Evolutionary conservation across 2,113 vertebrate genomes (phyloP), one percentile per base, ranked within the genome.

Genomic region (Fulmarus glacialis): DNA sequence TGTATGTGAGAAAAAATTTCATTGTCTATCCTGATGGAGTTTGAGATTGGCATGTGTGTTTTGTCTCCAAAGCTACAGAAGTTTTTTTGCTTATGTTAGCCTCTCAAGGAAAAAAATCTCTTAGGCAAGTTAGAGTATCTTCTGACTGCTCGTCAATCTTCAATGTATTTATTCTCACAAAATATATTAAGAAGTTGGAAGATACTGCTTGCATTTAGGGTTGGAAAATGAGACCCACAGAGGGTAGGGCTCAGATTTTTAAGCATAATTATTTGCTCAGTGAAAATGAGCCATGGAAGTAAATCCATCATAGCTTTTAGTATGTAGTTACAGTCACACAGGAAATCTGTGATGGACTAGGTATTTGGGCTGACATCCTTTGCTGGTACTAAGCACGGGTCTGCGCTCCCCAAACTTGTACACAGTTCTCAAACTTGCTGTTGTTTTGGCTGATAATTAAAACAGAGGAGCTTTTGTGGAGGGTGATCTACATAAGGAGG

Each of bases 401-500:
- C 8, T 75, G 29, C 42, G 26, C 42, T 42, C 55, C 50, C 26
- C 34, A 38, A 13, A 64, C 13, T 52, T 72, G 22, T 34, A 27
- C 3, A 0, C 26, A 15, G 17, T 64, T 89, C 72, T 93, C 48
- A 63, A 56, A 74, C 30, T 50, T 64, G 7, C 23, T 78, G 36
- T 17, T 89, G 15, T 70, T 92, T 78, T 71, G 56, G 26, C 24
- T 62, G 64, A 45, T 45, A 18, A 29, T 80, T 45, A 36, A 55
- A 87, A n/a, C 14, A 66, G 30, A 64, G 22, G 42, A 60, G 14
- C 20, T 87, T 87, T 55, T 56, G 26, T 87, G 45, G 19, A 78
- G 67, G 24, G 30, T 19, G 5, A 17, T 71, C 38, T 63, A 1
- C 0, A 0, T 36, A 63, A 75, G 66, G n/a, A 83, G 36, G 30